phyloP scores from a whole-genome alignment of 2,113 vertebrate genomes.

The Gnathonemus longibarbis region DNA sequence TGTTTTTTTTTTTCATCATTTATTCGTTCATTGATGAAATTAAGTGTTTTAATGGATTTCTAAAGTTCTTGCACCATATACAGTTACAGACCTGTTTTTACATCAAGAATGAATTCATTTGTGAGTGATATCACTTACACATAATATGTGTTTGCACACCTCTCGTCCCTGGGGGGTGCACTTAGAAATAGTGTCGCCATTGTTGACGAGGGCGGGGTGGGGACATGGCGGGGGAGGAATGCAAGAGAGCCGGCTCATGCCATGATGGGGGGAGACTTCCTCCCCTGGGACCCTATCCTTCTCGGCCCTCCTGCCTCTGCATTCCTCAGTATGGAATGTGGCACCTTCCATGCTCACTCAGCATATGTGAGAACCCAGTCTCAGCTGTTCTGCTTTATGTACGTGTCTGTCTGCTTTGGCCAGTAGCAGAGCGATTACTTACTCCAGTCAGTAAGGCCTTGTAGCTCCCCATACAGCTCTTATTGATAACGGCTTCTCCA shows the following conservation, averaged over 20 bases:
- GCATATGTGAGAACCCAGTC: constrained; percentile 10
- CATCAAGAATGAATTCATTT: not conserved
- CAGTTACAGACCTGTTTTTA: not conserved
- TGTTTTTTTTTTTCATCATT: not conserved
- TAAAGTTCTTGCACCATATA: not conserved
- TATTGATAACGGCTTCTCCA: not conserved
- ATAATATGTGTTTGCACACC: not conserved
- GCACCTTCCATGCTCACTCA: constrained; percentile 17
- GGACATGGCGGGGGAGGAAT: constrained; percentile 34
- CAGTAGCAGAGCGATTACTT: not conserved
- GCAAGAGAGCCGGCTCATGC: constrained; percentile 42
- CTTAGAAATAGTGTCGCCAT: not conserved
- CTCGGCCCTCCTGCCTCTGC: constrained; percentile 28
- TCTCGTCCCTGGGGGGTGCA: not conserved
- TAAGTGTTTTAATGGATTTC: not conserved
- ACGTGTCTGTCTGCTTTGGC: not conserved
- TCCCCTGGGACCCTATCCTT: constrained; percentile 31
- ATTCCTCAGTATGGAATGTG: constrained; percentile 40
- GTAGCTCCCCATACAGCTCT: not conserved
- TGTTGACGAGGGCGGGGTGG: not conserved
- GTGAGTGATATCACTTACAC: not conserved
- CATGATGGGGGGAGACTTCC: constrained; percentile 27
- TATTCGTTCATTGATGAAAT: not conserved
- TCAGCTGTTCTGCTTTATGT: not conserved
- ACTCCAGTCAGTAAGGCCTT: not conserved